Base-by-base conservation (phyloP, 2,113 vertebrate genomes). In the Indicator maculatus region DNA sequence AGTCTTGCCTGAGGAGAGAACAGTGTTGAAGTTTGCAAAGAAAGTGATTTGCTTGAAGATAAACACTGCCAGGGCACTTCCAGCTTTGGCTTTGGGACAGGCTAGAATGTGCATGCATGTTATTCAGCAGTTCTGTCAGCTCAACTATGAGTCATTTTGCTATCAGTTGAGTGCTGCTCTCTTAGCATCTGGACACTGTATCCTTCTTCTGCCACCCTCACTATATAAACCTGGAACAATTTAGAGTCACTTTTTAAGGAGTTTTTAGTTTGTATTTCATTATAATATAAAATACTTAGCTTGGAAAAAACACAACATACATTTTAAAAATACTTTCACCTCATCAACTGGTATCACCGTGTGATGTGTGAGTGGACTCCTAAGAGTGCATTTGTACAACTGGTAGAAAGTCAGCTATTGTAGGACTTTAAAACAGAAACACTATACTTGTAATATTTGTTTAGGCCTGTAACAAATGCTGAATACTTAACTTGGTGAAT, bases 311-410 rank as follows among this genome's bases (percentile, higher is more conserved):
- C 38, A 36, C 11, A 56, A 33, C 61, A 53, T 14, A 6, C 28
- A 21, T 56, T 66, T 73, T 16, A 31, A 70, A 79, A 91, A 24
- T 16, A 16, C 10, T 3, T 76, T 79, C 6, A 6, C 24, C 31
- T 73, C 20, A 30, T 69, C 31, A 44, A 52, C 41, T 74, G 52
- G 18, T 52, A 14, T 66, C 60, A 24, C 63, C 26, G 5, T 2
- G 19, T 69, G 38, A 28, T 0, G 0, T 30, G 26, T 19, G 53
- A 52, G 38, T 14, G 45, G 55, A 41, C 30, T 69, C 27, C 20
- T 12, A 3, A 65, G 38, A 53, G 15, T 4, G 5, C 44, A 6
- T 44, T 27, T 11, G 1, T 30, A 12, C 1, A 1, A 6, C 63
- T 73, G 50, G 12, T 70, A 30, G 71, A 31, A 82, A 85, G 36